Evolutionary conservation across 2,113 vertebrate genomes (phyloP).

Genomic region (Oryzias curvinotus): DNA sequence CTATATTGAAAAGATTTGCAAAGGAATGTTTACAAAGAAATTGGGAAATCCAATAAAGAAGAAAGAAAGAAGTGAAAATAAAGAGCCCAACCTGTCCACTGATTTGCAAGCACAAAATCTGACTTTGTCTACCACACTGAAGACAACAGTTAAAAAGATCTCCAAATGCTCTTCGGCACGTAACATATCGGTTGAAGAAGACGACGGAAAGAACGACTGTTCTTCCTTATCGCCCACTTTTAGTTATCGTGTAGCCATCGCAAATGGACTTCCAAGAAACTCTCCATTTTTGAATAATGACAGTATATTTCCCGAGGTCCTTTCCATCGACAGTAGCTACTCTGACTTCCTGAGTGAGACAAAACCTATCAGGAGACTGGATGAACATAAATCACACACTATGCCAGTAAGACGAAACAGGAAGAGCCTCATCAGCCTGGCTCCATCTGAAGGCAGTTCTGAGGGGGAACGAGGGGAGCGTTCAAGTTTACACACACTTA

Average conservation of each 20-base stretch:
- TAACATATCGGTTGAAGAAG: conserved; percentile 87
- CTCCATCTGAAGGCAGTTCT: conserved; percentile 94
- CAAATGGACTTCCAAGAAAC: conserved; percentile 90
- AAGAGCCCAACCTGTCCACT: conserved; percentile 82
- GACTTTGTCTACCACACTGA: conserved; percentile 88
- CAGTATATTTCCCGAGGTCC: conserved; percentile 82
- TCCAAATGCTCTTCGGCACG: conserved; percentile 89
- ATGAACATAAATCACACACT: conserved; percentile 79
- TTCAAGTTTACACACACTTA: conserved; percentile 86
- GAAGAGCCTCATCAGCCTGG: conserved; percentile 94
- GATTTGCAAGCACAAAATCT: conserved; percentile 82
- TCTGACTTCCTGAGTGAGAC: conserved; percentile 87
- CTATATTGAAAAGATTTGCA: conserved; percentile 93
- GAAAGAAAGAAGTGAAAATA: conserved; percentile 87
- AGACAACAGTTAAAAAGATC: conserved; percentile 92
- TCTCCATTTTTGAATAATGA: conserved; percentile 82
- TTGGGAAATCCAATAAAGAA: conserved; percentile 90
- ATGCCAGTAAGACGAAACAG: conserved; percentile 96
- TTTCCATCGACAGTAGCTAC: conserved; percentile 88
- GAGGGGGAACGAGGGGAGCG: conserved; percentile 89
- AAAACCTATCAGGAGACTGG: conserved; percentile 79
- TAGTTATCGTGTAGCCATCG: conserved; percentile 96
- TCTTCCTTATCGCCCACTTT: conserved; percentile 96
- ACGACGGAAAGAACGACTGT: conserved; percentile 84
- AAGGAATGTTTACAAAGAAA: conserved; percentile 99